Evolutionary conservation across 2,113 vertebrate species (phyloP), one percentile per base, ranked within the genome.

Genomic region (Noturus placidus): DNA sequence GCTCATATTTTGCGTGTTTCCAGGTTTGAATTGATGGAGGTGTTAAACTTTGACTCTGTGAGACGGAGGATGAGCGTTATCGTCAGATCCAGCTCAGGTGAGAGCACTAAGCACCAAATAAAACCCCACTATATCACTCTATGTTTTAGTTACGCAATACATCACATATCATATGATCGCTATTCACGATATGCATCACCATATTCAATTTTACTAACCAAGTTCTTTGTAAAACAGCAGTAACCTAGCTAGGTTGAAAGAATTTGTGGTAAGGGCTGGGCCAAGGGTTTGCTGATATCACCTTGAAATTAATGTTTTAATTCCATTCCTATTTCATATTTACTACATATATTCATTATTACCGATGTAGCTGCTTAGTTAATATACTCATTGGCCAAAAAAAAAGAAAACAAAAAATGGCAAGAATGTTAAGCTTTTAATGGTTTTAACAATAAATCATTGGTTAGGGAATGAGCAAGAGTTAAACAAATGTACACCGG

Each of bases 31-130:
- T 92, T 99, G 70, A 81, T 99, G 59, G 96, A 99, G 14, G 93
- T 97, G 89, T 91, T 99, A 91, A 98, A 95, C 63, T 99, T 99
- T 82, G 98, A 99, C 93, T 99, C 98, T 0, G 98, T 99, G 78
- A 94, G 98, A 84, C 95, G 98, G 57, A 94, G 98, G 86, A 99
- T 99, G 98, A 99, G 98, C 30, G 97, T 99, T 4, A 97, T 99
- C 0, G 98, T 99, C 88, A 95, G 92, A 82, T 95, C 96, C 61
- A 86, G 87, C 84, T 85, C 94, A 93, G 98, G 98, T 99, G 96
- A 88, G 14, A 0, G 27, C 50, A 19, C 50, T 54, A 77, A 77
- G 25, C 25, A 52, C 20, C 17, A 70, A 74, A 20, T 42, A 35
- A 33, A 70, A 6, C 42, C 22, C 1, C 35, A 4, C 42, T 42